Evolutionary conservation across 2,113 vertebrate genomes (phyloP).

Genomic region (Oncorhynchus clarkii): DNA sequence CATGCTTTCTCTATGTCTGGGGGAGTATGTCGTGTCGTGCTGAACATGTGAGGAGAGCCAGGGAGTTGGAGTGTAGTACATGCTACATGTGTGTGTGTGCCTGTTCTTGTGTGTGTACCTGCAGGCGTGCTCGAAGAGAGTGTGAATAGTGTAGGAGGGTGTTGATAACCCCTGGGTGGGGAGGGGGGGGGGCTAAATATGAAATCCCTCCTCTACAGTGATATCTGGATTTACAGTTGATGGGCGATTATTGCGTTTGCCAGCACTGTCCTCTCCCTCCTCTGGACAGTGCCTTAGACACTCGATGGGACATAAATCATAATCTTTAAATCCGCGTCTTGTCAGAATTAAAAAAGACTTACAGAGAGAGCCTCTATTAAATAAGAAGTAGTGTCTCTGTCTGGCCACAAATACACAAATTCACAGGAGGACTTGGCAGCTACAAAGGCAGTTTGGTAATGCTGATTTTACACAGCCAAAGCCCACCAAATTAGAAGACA

Average conservation of each 20-base stretch:
- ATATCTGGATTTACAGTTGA: slow-evolving; percentile 48
- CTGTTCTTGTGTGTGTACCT: not conserved
- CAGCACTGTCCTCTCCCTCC: not conserved
- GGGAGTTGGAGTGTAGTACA: not conserved
- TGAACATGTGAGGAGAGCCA: too few relatives aligned
- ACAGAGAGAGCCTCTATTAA: slow-evolving; percentile 12
- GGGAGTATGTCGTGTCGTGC: too few relatives aligned
- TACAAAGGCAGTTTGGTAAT: slow-evolving; percentile 15
- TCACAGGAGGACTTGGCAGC: not conserved
- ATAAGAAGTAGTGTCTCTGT: slow-evolving; percentile 56
- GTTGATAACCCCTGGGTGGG: slow-evolving; percentile 17
- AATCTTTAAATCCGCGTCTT: slow-evolving; percentile 60
- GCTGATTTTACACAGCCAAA: slow-evolving; percentile 9
- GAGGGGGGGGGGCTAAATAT: slow-evolving; percentile 46
- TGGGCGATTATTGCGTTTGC: slow-evolving; percentile 51
- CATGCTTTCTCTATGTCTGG: not conserved
- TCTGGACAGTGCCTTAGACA: not conserved
- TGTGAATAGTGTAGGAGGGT: not conserved
- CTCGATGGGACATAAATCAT: slow-evolving; percentile 73
- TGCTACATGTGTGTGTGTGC: not conserved
- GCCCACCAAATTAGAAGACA: not conserved
- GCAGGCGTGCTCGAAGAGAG: not conserved
- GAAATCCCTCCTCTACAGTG: slow-evolving; percentile 39
- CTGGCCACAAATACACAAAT: not conserved
- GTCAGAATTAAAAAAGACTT: not conserved